These are phyloP conservation scores for Caenorhabditis sp. DNA, from an alignment of 2,888 invertebrate genomes.

Conservation along the genomic window DNA sequence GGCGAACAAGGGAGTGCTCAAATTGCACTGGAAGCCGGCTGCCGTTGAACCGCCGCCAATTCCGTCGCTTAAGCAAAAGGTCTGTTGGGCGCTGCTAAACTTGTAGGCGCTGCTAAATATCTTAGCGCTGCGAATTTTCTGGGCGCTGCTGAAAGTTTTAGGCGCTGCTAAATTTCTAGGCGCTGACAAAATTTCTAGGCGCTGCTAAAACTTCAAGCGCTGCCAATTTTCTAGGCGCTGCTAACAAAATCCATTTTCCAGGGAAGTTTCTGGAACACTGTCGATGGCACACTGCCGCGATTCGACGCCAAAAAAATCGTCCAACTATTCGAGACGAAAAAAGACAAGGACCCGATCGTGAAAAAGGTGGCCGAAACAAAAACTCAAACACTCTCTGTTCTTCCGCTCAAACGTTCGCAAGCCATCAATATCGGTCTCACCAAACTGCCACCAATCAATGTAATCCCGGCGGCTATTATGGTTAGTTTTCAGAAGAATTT, in stretches of 20 bases:
- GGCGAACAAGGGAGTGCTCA: slow-evolving; percentile 76
- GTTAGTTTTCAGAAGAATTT: no score
- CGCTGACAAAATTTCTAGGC: no score
- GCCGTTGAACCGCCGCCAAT: slow-evolving; percentile 68
- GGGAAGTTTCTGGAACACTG: slow-evolving; percentile 84
- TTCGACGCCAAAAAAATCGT: slow-evolving; percentile 92
- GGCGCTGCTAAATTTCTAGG: background rate
- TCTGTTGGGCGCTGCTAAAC: background rate
- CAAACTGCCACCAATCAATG: slow-evolving; percentile 93
- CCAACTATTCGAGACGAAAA: slow-evolving; percentile 91
- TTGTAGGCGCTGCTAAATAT: slow-evolving; percentile 3
- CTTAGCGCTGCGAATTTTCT: background rate
- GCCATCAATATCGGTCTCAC: slow-evolving; percentile 99
- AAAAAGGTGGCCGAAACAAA: slow-evolving; percentile 73
- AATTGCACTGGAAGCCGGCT: slow-evolving; percentile 93
- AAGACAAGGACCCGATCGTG: slow-evolving; percentile 78
- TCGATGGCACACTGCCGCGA: slow-evolving; percentile 77
- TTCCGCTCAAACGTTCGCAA: slow-evolving; percentile 96
- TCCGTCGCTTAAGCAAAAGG: slow-evolving; percentile 65
- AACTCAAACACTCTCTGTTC: slow-evolving; percentile 85
- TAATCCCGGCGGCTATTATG: slow-evolving; percentile 89
- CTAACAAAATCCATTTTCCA: background rate
- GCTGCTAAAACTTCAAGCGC: background rate
- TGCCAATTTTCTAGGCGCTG: background rate
- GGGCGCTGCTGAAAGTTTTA: background rate